phyloP scores from a whole-genome alignment of 64 coral and sea anemone species.

The Actinia tenebrosa region DNA sequence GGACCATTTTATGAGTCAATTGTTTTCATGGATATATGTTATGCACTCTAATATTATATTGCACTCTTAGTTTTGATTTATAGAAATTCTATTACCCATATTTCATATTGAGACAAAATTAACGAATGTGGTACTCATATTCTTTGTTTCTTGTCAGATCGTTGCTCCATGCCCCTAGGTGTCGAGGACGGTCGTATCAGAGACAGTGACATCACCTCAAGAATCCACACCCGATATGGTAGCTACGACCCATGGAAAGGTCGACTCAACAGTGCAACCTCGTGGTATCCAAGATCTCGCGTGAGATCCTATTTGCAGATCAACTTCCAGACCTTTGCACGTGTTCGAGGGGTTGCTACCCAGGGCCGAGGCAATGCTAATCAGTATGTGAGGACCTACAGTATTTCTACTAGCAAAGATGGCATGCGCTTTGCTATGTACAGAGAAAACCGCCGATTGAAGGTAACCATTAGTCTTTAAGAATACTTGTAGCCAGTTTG shows the following conservation, averaged over 20 bases:
- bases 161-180: constrained; percentile 50
- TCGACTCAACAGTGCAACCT: constrained; percentile 42
- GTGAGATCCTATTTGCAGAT: constrained; percentile 54
- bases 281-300: constrained; percentile 47
- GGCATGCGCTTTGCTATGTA: constrained; percentile 62
- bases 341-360: constrained; percentile 69
- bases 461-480: constrained; percentile 9
- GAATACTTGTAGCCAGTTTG: background rate
- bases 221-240: constrained; percentile 11
- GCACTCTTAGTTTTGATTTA: too few relatives aligned
- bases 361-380: constrained; percentile 74
- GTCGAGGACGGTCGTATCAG: constrained; percentile 52
- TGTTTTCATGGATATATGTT: too few relatives aligned
- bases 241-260: constrained; percentile 57
- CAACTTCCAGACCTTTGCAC: constrained; percentile 54
- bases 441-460: constrained; percentile 39
- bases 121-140: too few relatives aligned
- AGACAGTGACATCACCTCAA: constrained; percentile 22
- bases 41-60: too few relatives aligned
- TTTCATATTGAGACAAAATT: too few relatives aligned
- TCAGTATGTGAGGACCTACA: constrained; percentile 78
- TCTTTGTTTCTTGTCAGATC: constrained; percentile 13
- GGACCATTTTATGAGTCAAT: too few relatives aligned
- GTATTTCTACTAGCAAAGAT: constrained; percentile 37
- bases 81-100: too few relatives aligned